Conservation (phyloP, 2,113 vertebrate genomes). For the Corythaixoides concolor region DNA sequence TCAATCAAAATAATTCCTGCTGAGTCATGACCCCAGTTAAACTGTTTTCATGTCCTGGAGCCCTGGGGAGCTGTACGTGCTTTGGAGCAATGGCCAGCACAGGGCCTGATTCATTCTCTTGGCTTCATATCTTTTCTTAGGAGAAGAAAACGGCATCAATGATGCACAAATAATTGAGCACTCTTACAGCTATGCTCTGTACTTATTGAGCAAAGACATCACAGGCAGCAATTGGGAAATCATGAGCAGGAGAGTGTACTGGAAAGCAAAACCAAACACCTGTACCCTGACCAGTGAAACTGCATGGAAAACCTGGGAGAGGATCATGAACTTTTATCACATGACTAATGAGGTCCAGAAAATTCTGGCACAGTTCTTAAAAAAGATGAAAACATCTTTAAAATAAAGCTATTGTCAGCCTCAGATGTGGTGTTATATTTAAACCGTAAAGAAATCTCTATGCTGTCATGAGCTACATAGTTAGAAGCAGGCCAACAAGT, state of each 20-base stretch:
- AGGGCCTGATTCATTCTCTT: not conserved
- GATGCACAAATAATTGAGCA: not conserved
- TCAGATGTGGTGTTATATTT: not conserved
- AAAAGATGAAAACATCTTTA: not conserved
- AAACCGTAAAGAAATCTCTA: not conserved
- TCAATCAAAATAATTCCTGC: not conserved
- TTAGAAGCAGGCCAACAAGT: not conserved
- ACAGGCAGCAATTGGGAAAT: not conserved
- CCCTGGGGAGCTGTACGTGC: rapidly evolving
- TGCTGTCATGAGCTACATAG: not conserved
- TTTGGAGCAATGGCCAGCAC: not conserved
- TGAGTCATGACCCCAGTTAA: not conserved
- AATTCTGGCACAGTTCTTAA: not conserved
- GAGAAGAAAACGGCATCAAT: not conserved
- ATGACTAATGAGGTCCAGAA: not conserved
- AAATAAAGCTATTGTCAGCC: not conserved
- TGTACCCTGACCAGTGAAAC: not conserved
- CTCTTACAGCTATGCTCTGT: not conserved
- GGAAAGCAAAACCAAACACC: not conserved
- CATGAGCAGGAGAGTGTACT: not conserved
- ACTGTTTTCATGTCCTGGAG: not conserved
- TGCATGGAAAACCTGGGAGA: not conserved
- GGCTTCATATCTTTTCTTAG: not conserved
- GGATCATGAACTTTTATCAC: not conserved
- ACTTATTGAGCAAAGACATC: not conserved